Evolutionary conservation across 2,113 vertebrate species (phyloP), one percentile per base, ranked within the genome.

Genomic region (Urocolius indicus): DNA sequence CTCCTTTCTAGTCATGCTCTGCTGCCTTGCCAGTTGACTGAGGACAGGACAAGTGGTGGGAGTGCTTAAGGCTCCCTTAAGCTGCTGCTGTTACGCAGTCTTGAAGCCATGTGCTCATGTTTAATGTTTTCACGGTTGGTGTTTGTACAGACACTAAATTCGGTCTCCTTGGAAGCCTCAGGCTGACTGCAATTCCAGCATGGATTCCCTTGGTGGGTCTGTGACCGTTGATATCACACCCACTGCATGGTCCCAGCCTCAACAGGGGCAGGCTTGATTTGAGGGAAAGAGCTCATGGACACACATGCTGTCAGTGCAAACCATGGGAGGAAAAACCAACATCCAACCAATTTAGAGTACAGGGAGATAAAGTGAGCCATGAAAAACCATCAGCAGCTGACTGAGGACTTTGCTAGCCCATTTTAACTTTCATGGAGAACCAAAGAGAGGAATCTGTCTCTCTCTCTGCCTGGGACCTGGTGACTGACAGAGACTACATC

Each of bases 181-280:
- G 36, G 34, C 16, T 54, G 59, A 16, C 46, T 63, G 32, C 81
- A 32, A 3, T 41, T 41, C 38, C 3, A 48, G 9, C 8, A 8
- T 36, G 30, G 27, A 57, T 57, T 86, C n/a, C 43, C 6, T 26
- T 49, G 11, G 38, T 11, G 26, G 43, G 9, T 61, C 48, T 82
- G 36, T 55, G 43, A 41, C 51, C 54, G 23, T 0, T 55, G 68
- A 6, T 20, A 4, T 2, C 41, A 22, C n/a, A 49, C 18, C 13
- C 36, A 10, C 24, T 11, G 38, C 15, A 3, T 8, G 34, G 10
- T 59, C 58, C 65, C 41, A n/a, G 67, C 45, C 54, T 59, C 18
- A n/a, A 48, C 16, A 51, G 14, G 11, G 20, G 9, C 4, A 23
- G 46, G 17, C 41, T 84, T 24, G 13, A 8, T 27, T 20, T 84